Evolutionary conservation across 1,140 invertebrate genomes (phyloP).

Genomic region (Sminthurinus signatus): DNA sequence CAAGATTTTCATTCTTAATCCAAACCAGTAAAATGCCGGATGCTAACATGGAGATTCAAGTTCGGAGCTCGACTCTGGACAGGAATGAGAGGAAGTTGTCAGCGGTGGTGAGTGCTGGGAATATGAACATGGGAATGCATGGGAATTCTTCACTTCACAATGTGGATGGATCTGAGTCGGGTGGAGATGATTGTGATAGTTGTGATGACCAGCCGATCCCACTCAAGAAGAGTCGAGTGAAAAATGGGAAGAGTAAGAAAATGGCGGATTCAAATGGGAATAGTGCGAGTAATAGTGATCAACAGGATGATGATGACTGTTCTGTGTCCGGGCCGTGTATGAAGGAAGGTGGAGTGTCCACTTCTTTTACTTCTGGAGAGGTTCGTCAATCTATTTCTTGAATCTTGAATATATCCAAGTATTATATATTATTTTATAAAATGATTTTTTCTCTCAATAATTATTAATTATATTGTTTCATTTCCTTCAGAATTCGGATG

Average conservation of each 20-base stretch:
- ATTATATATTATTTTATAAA: neutral
- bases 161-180: constrained; percentile 27
- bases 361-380: constrained; percentile 40
- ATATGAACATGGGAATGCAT: constrained; percentile 25
- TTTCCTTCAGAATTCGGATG: constrained; percentile 41
- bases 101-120: neutral
- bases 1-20: no score
- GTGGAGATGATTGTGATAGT: constrained; percentile 26
- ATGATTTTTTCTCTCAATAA: neutral
- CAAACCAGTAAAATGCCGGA: no score
- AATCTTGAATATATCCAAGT: neutral
- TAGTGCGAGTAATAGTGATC: constrained; percentile 15
- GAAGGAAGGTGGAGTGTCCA: constrained; percentile 27
- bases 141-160: constrained; percentile 1
- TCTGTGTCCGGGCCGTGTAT: constrained; percentile 14
- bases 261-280: constrained; percentile 14
- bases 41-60: no score
- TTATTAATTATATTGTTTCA: neutral
- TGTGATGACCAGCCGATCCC: constrained; percentile 19
- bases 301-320: constrained; percentile 33
- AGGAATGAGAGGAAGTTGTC: neutral
- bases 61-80: no score
- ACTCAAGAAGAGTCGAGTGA: constrained; percentile 28
- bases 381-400: constrained; percentile 10
- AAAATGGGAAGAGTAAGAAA: neutral